Percentiles rank a stretch among this genome's conserved stretches.
These are phyloP conservation scores for Hecatera dysodea DNA, from an alignment of 2,888 invertebrate genomes.

Conservation along the genomic window DNA sequence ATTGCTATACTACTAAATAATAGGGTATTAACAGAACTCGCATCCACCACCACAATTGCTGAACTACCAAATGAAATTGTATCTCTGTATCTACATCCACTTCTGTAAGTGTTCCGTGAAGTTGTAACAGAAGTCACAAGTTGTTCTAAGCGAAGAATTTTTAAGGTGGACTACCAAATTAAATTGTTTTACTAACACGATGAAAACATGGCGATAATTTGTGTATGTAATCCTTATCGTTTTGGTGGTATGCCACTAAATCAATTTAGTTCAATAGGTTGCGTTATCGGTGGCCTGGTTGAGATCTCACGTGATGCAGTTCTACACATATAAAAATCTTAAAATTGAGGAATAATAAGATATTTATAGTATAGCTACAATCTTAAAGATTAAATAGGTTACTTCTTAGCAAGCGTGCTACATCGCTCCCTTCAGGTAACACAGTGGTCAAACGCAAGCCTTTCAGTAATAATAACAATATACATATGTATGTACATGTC, in stretches of 20 bases:
- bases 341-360: too few relatives aligned
- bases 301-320: conserved; percentile 10
- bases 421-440: too few relatives aligned
- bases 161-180: background rate
- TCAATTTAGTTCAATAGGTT: conserved; percentile 30
- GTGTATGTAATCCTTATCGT: conserved; percentile 13
- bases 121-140: background rate
- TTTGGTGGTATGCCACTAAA: background rate
- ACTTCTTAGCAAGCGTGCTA: too few relatives aligned
- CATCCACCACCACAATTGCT: background rate
- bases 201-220: background rate
- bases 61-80: background rate
- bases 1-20: background rate
- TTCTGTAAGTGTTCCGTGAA: background rate
- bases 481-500: too few relatives aligned
- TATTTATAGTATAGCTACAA: too few relatives aligned
- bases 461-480: too few relatives aligned
- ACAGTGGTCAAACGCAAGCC: too few relatives aligned
- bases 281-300: conserved; percentile 16
- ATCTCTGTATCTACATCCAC: background rate
- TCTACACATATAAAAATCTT: background rate
- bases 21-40: background rate
- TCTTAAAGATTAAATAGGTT: too few relatives aligned
- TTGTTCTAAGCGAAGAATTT: background rate
- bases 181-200: background rate